These are phyloP conservation scores for Frankliniella intonsa DNA, from an alignment of 2,888 invertebrate genomes.

Conservation along the genomic window DNA sequence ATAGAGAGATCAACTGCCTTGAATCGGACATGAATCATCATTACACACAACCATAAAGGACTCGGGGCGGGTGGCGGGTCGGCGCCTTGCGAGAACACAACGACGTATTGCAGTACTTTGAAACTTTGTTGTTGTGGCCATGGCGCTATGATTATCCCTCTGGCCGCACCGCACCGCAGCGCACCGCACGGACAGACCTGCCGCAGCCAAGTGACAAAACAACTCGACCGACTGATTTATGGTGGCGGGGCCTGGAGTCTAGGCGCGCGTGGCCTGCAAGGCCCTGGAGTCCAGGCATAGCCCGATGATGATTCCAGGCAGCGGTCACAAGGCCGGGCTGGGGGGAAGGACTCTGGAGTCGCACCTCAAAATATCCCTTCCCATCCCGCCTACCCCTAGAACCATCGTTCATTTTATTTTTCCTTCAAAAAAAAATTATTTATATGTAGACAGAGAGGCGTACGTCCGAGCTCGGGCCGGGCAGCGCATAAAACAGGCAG, in stretches of 20 bases:
- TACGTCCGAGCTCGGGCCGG: no score
- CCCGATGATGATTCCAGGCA: no score
- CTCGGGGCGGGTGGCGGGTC: background rate
- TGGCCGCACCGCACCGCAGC: no score
- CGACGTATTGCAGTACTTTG: background rate
- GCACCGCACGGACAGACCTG: background rate
- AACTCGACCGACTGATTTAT: conserved; percentile 7
- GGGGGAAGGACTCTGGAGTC: background rate
- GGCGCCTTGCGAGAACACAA: background rate
- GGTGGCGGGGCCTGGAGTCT: background rate
- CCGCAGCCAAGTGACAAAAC: conserved; percentile 16
- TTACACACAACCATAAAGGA: no score
- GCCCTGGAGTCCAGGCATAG: no score
- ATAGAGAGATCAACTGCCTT: no score
- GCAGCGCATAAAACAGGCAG: no score
- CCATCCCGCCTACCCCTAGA: background rate
- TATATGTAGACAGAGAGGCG: no score
- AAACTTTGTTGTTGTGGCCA: background rate
- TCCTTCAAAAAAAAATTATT: no score
- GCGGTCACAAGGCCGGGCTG: no score
- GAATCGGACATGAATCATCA: no score
- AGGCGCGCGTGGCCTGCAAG: background rate
- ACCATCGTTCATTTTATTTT: background rate
- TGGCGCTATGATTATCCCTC: background rate
- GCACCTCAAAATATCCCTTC: background rate